These are phyloP conservation scores for Rhegmatorhina hoffmannsi DNA, from an alignment of 2,113 vertebrate genomes.

Conservation along the genomic window DNA sequence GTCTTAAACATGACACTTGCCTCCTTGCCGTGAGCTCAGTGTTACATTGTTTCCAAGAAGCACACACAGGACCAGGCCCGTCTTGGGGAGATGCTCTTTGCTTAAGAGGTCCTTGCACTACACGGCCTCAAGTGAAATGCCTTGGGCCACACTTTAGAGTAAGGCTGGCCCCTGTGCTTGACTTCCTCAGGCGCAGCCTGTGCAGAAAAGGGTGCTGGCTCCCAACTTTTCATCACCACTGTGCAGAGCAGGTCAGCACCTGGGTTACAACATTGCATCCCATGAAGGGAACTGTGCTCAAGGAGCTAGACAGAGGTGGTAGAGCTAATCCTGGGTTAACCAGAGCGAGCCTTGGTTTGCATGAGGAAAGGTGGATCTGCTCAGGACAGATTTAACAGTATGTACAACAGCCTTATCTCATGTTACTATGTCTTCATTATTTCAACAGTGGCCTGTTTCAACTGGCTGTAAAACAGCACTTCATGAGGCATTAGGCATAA, in stretches of 20 bases:
- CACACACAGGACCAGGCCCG: background rate
- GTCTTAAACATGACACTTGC: background rate
- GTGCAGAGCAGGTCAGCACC: background rate
- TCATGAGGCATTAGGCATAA: background rate
- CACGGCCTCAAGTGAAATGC: background rate
- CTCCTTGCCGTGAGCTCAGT: background rate
- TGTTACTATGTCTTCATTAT: background rate
- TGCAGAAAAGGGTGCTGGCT: background rate
- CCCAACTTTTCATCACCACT: background rate
- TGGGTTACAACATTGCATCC: background rate
- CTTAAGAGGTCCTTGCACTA: background rate
- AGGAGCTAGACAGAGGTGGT: background rate
- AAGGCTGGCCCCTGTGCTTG: background rate
- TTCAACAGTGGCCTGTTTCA: slow-evolving; percentile 42
- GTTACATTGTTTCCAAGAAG: background rate
- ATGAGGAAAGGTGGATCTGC: background rate
- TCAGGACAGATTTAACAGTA: background rate
- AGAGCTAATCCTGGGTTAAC: background rate
- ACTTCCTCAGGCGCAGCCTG: background rate
- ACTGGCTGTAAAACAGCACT: slow-evolving; percentile 9
- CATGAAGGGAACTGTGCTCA: background rate
- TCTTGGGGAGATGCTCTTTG: background rate
- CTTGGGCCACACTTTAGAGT: background rate
- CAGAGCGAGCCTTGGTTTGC: background rate
- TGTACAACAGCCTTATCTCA: slow-evolving; percentile 14